Percentiles rank a stretch among this genome's conserved stretches.
Conservation (phyloP, 2,797 vertebrate species). For the Catostomus latipinnis region DNA sequence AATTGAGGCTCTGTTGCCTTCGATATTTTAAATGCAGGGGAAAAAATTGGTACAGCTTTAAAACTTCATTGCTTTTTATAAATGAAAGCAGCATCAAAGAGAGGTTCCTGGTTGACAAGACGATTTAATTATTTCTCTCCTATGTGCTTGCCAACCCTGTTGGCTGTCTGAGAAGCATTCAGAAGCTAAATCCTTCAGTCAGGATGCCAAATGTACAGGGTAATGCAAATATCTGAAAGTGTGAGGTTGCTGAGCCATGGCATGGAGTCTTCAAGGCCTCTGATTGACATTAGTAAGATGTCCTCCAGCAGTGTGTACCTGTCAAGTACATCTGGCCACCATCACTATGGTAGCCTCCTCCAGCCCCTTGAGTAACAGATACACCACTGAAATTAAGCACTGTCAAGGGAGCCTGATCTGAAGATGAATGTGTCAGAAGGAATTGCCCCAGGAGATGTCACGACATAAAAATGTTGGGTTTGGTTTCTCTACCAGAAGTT, state of each 20-base stretch:
- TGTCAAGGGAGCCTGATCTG: neutral
- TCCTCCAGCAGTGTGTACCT: slow-evolving; percentile 50
- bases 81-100: slow-evolving; percentile 30
- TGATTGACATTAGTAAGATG: slow-evolving; percentile 44
- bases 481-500: slow-evolving; percentile 37
- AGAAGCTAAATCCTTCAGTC: slow-evolving; percentile 52
- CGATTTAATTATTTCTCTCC: slow-evolving; percentile 35
- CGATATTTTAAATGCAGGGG: neutral
- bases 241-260: slow-evolving; percentile 42
- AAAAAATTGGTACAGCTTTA: slow-evolving; percentile 2
- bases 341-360: slow-evolving; percentile 54
- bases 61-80: slow-evolving; percentile 12
- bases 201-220: slow-evolving; percentile 38
- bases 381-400: slow-evolving; percentile 24
- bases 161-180: slow-evolving; percentile 49
- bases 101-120: slow-evolving; percentile 7
- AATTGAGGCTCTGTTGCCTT: neutral
- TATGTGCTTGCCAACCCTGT: slow-evolving; percentile 48
- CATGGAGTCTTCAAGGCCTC: slow-evolving; percentile 40
- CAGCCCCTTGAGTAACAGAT: slow-evolving; percentile 39
- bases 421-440: neutral
- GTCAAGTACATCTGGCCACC: slow-evolving; percentile 50
- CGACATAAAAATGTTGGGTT: neutral
- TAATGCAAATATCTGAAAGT: slow-evolving; percentile 25
- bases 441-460: slow-evolving; percentile 4